These are phyloP conservation scores for Yponomeuta sedellus DNA, from an alignment of 2,888 invertebrate species.

Conservation along the genomic window DNA sequence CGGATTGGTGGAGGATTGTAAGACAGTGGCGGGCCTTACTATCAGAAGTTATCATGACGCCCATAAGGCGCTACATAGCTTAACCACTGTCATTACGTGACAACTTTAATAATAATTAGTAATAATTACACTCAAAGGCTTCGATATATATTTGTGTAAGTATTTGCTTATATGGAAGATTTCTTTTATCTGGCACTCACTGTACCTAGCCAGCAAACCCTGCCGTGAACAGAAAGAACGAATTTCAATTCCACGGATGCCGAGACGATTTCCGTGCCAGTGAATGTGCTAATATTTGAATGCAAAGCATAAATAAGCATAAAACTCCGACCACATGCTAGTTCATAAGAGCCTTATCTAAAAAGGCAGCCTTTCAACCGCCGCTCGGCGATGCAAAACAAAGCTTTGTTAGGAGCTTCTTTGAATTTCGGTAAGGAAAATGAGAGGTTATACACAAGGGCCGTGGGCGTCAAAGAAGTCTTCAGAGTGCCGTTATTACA, in stretches of 20 bases:
- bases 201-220: not conserved
- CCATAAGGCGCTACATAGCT: too few species aligned
- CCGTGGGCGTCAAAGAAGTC: conserved; percentile 61
- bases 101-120: too few species aligned
- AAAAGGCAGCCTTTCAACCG: conserved; percentile 71
- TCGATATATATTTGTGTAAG: too few species aligned
- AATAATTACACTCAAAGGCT: too few species aligned
- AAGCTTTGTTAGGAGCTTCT: conserved; percentile 71
- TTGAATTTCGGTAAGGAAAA: conserved; percentile 75
- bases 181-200: not conserved
- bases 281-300: not conserved
- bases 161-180: not conserved
- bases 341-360: conserved; percentile 72
- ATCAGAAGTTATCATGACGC: too few species aligned
- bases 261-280: not conserved
- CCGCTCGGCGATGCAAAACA: conserved; percentile 70
- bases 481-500: conserved; percentile 65
- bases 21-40: too few species aligned
- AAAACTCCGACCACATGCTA: conserved; percentile 58
- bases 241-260: not conserved
- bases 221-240: not conserved
- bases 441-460: conserved; percentile 67
- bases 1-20: too few species aligned
- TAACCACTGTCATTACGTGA: too few species aligned
- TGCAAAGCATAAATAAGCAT: conserved; percentile 32